These are phyloP conservation scores for Cryptophagus acutangulus DNA, from an alignment of 2,888 invertebrate genomes.

Conservation along the genomic window DNA sequence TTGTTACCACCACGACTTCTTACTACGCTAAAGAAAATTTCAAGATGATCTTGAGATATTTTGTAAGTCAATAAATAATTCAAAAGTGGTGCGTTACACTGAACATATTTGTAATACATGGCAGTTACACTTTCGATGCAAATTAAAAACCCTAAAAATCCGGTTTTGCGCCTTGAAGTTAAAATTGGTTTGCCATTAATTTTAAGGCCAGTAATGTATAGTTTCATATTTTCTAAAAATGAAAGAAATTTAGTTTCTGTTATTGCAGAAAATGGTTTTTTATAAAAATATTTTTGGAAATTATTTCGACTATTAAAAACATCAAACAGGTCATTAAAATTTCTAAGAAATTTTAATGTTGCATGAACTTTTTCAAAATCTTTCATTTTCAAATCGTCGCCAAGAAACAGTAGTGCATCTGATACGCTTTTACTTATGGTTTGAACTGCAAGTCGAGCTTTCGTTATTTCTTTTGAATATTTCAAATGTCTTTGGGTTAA, in stretches of 20 bases:
- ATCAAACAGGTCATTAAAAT: conserved; percentile 21
- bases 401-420: conserved; percentile 18
- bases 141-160: conserved; percentile 15
- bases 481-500: conserved; percentile 19
- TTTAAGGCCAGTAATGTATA: conserved; percentile 10
- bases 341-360: conserved; percentile 16
- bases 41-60: neutral
- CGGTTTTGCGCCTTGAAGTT: conserved; percentile 14
- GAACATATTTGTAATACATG: conserved; percentile 10
- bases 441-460: conserved; percentile 18
- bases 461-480: conserved; percentile 22
- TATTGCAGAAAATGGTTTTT: conserved; percentile 16
- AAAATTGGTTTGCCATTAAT: conserved; percentile 5
- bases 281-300: conserved; percentile 18
- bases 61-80: neutral
- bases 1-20: conserved; percentile 2
- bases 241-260: conserved; percentile 9
- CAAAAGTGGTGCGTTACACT: no score
- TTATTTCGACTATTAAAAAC: conserved; percentile 19
- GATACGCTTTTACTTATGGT: conserved; percentile 19
- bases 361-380: conserved; percentile 14
- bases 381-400: conserved; percentile 13
- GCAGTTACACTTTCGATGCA: conserved; percentile 11
- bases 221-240: conserved; percentile 7
- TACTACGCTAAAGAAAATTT: neutral